Evolutionary conservation across 2,797 vertebrate genomes (phyloP).

Genomic region (Rhyacichthys aspro): DNA sequence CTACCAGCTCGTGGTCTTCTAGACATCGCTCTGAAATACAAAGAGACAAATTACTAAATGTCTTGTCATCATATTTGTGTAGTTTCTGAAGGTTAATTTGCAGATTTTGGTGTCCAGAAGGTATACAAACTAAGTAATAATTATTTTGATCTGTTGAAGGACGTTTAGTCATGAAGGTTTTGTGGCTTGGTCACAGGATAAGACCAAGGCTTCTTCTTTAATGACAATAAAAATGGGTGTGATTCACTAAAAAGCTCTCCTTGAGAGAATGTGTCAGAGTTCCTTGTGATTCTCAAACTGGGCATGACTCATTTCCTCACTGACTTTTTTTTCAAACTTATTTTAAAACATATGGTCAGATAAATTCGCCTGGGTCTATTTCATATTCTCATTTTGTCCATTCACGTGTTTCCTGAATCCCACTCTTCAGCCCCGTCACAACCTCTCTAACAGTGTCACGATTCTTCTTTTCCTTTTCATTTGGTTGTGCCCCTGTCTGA

Average conservation of each 20-base stretch:
- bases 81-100: too few relatives aligned
- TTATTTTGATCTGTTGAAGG: conserved; percentile 6
- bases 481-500: conserved; percentile 37
- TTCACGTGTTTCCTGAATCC: not conserved
- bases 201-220: conserved; percentile 14
- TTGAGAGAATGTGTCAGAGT: conserved; percentile 32
- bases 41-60: conserved; percentile 6
- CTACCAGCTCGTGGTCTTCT: conserved; percentile 95
- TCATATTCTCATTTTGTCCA: conserved; percentile 25
- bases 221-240: conserved; percentile 14
- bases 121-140: too few relatives aligned
- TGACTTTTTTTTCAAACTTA: conserved; percentile 7
- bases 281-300: conserved; percentile 19
- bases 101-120: too few relatives aligned
- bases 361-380: not conserved
- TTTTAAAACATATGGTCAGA: conserved; percentile 6
- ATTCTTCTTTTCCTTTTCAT: conserved; percentile 36
- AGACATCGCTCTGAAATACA: conserved; percentile 87
- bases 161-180: conserved; percentile 21
- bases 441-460: conserved; percentile 47
- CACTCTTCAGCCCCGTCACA: conserved; percentile 12
- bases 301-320: conserved; percentile 43
- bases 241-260: conserved; percentile 29
- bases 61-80: not conserved
- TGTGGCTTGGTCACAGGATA: conserved; percentile 32